Evolutionary conservation across 2,113 vertebrate genomes (phyloP), one percentile per base, ranked within the genome.

Genomic region (Oryzias woworae): DNA sequence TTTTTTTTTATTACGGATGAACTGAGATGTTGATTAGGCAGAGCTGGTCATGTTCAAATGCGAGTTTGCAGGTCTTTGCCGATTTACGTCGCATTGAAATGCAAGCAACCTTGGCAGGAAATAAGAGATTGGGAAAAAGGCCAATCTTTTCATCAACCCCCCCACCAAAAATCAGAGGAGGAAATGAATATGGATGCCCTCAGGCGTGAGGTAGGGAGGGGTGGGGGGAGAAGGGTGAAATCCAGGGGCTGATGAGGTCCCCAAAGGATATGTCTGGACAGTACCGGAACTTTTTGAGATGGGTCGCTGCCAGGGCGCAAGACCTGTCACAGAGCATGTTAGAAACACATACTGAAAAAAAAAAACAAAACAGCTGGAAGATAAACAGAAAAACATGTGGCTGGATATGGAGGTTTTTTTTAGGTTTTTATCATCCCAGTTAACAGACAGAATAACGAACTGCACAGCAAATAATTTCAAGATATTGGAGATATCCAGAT

Each of bases 171-270:
- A 91, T 92, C 90, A 91, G 91, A 87, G 76, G 77, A 91, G 92
- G 90, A 93, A 93, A 92, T 92, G 85, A 92, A 90, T 91, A 91
- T 90, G 88, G 89, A 92, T 92, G 90, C 90, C 92, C 88, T 82
- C 82, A 78, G 90, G 91, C 87, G 53, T 81, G 72, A 84, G 84
- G 89, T 88, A 86, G 87, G 88, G 89, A 36, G 36, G 72, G 81
- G 85, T 89, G 89, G 87, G 87, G 87, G 89, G 20, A 20, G 20
- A 20, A 20, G 20, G 20, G 20, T 20, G 85, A 87, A 91, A 87
- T 86, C 78, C 78, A 76, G 79, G 81, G 89, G 78, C 86, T 92
- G 88, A 90, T 92, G 90, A 91, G 90, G 85, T 92, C 91, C 90
- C 90, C 83, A 53, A 92, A 91, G 90, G 85, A 91, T 83, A 85